Evolutionary conservation across 2,797 vertebrate genomes (phyloP), one percentile per base, ranked within the genome.

Genomic region (Acipenser ruthenus): DNA sequence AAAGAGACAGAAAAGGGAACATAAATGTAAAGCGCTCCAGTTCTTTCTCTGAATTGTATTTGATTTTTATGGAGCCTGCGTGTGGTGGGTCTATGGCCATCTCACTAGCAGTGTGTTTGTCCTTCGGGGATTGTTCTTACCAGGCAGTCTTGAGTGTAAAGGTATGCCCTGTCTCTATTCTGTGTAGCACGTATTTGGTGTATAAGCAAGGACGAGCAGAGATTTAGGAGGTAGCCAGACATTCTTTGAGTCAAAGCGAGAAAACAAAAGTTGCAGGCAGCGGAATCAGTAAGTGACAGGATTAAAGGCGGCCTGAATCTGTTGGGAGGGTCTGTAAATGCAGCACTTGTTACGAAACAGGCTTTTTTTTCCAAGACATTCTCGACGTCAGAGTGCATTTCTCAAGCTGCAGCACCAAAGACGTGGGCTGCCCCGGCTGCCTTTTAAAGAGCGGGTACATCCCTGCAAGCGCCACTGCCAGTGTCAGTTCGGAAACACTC

Each of bases 331-430:
- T 61, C 65, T 51, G 50, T 18, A 23, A 47, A 63, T 63, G 70
- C 70, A 55, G 65, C 64, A 60, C 64, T 68, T 65, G 72, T 75
- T 74, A 73, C 49, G 75, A 64, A 77, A 73, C 72, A 67, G 37
- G 75, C 80, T 85, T 74, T 18, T 18, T 82, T 82, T 75, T 77
- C 77, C 49, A 62, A 75, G 80, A 78, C 71, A 49, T 74, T 76
- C 76, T 63, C 74, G 79, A 78, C 85, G 80, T 89, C 88, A 86
- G 79, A 70, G 73, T 70, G 67, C 67, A 82, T 89, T 78, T 86
- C 78, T 87, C 82, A 85, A 77, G 74, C 72, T 37, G 51, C 23
- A 49, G 63, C n/a, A 13, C n/a, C 53, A 1, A 37, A 47, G 70
- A 68, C 64, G 74, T 10, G 51, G 66, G 74, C 67, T 74, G 72